Base-by-base conservation (phyloP, 2,113 vertebrate genomes). In the Tympanuchus pallidicinctus region DNA sequence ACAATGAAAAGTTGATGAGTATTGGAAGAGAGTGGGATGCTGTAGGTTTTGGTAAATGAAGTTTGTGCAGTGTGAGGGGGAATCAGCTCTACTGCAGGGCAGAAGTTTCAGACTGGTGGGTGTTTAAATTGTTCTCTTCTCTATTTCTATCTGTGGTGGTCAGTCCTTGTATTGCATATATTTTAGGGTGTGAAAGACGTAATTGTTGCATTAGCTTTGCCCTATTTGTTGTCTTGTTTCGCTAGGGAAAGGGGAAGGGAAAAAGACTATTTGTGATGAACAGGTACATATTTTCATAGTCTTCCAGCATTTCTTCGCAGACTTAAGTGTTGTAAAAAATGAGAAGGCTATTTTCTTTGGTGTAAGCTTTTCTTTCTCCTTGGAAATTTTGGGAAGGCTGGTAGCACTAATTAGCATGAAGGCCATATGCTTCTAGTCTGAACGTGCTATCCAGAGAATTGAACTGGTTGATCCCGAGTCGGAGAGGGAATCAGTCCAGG, bases 351-450 rank as follows among this genome's bases (percentile, higher is more conserved):
- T 82, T 90, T 93, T 65, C 47, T 83, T 81, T 83, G 47, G 66
- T 56, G 20, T 45, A 45, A 91, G 70, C 14, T 4, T 38, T 6
- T 47, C 24, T 73, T 80, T 82, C 71, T 82, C 71, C 67, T 15
- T 16, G 27, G 36, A 89, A 70, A 80, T 52, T 91, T 70, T 80
- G 82, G 88, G 42, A 82, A 88, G 60, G 18, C 28, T 61, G 8
- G 32, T 32, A 74, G 22, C 50, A 6, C 86, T 86, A 89, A 84
- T 91, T 82, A 91, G 81, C 65, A 47, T 5, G 30, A 65, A 67
- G 47, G 36, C 87, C 81, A 75, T 93, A 81, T 91, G 94, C 70
- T 88, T 67, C 65, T 54, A 74, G 36, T 67, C 32, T 42, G 70
- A 61, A 52, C 28, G 57, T 74, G 57, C 47, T 52, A 56, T 47